Percentiles rank a stretch among this genome's conserved stretches.
Conservation (phyloP, 2,797 vertebrate species). For the Sebastes vulpes region DNA sequence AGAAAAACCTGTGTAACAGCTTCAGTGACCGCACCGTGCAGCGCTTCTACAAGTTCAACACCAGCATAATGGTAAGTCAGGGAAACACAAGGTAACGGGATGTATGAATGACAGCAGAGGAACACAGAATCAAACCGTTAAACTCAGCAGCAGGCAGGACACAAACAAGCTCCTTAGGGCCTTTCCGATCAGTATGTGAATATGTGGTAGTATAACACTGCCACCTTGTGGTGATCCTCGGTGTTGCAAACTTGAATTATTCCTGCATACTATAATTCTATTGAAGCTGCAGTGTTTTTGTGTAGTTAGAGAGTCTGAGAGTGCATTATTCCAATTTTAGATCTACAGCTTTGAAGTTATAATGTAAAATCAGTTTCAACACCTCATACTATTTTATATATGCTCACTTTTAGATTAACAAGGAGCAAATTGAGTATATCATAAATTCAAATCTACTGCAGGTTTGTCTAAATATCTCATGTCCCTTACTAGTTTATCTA, state of each 20-base stretch:
- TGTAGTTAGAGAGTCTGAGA: not conserved
- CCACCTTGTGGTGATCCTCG: slow-evolving; percentile 57
- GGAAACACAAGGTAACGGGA: too few relatives aligned
- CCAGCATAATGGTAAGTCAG: slow-evolving; percentile 88
- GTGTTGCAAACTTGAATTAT: not conserved
- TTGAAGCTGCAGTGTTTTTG: not conserved
- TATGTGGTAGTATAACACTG: slow-evolving; percentile 16
- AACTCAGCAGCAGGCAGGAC: not conserved
- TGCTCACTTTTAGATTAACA: not conserved
- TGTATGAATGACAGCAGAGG: not conserved
- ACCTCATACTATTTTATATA: not conserved
- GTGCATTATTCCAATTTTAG: not conserved
- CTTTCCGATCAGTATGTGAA: not conserved
- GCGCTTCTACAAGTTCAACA: slow-evolving; percentile 98
- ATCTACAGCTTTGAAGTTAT: not conserved
- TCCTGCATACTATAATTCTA: accelerated
- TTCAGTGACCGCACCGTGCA: slow-evolving; percentile 98
- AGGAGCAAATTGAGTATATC: not conserved
- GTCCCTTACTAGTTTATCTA: not conserved
- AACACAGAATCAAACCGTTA: not conserved
- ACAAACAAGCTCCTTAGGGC: not conserved
- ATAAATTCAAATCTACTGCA: not conserved
- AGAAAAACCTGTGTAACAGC: slow-evolving; percentile 98
- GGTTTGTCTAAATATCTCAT: not conserved
- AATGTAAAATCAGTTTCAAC: too few relatives aligned